These are phyloP conservation scores for Dendrolimus punctatus DNA, from an alignment of 1,140 invertebrate genomes.

Conservation along the genomic window DNA sequence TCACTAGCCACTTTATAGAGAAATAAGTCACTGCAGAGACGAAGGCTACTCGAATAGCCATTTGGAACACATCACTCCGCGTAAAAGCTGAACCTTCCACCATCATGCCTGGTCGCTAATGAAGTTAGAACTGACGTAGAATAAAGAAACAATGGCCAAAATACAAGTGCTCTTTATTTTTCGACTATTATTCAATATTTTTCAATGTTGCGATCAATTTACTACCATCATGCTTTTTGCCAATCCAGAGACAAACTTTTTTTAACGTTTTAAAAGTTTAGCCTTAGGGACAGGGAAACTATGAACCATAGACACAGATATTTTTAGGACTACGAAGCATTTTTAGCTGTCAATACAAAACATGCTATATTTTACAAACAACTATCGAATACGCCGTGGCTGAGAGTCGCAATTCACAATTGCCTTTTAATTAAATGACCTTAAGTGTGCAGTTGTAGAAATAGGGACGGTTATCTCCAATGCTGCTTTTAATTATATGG, in stretches of 20 bases:
- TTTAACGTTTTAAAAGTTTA: background rate
- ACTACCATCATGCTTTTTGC: slow-evolving; percentile 16
- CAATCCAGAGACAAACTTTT: slow-evolving; percentile 9
- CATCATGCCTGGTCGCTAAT: slow-evolving; percentile 50
- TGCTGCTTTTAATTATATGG: no score
- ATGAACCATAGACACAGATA: slow-evolving; percentile 5
- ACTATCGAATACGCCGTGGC: no score
- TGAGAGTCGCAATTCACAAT: no score
- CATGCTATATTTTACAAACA: no score
- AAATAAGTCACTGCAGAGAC: slow-evolving; percentile 90
- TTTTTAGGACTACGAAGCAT: no score
- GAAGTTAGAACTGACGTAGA: slow-evolving; percentile 16
- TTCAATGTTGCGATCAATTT: slow-evolving; percentile 4
- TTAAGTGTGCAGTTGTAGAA: no score
- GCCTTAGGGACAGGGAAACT: no score
- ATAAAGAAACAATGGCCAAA: slow-evolving; percentile 12
- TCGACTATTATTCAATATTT: slow-evolving; percentile 9
- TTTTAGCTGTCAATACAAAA: no score
- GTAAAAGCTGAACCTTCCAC: slow-evolving; percentile 73
- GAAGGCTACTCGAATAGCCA: slow-evolving; percentile 83
- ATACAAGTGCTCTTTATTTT: slow-evolving; percentile 20
- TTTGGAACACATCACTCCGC: slow-evolving; percentile 78
- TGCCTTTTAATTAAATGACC: no score
- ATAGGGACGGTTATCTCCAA: no score
- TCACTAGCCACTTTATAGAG: slow-evolving; percentile 90